phyloP scores from a whole-genome alignment of 2,113 vertebrate genomes.

The Prionailurus viverrinus region DNA sequence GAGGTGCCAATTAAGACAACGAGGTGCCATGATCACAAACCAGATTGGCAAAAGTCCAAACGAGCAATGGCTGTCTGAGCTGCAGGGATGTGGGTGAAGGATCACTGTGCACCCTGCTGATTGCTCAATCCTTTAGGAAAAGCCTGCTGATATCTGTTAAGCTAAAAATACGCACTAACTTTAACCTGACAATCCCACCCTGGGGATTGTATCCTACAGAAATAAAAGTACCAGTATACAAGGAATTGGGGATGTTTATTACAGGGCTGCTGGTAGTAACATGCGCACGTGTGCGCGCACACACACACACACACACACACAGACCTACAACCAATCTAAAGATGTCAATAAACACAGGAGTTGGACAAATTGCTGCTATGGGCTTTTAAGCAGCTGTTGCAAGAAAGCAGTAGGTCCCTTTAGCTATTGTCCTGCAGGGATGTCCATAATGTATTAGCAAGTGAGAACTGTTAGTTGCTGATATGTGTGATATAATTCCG shows the following conservation, averaged over 20 bases:
- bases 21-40: neutral
- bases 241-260: neutral
- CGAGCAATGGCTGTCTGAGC: neutral
- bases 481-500: rapidly evolving
- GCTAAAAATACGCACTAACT: neutral
- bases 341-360: neutral
- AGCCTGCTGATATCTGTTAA: neutral
- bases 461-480: neutral
- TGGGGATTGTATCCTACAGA: neutral
- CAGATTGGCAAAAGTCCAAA: neutral
- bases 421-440: neutral
- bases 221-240: neutral
- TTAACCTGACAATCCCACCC: no score
- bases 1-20: neutral
- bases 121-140: neutral
- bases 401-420: neutral
- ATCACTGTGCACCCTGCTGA: no score
- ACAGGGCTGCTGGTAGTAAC: neutral
- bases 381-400: neutral
- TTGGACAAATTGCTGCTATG: neutral
- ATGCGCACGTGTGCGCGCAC: rapidly evolving
- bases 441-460: neutral
- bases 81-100: no score
- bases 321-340: neutral
- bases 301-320: neutral